These are phyloP conservation scores for Phenganax stokvisi DNA, from an alignment of 92 coral and sea anemone species.

Conservation along the genomic window DNA sequence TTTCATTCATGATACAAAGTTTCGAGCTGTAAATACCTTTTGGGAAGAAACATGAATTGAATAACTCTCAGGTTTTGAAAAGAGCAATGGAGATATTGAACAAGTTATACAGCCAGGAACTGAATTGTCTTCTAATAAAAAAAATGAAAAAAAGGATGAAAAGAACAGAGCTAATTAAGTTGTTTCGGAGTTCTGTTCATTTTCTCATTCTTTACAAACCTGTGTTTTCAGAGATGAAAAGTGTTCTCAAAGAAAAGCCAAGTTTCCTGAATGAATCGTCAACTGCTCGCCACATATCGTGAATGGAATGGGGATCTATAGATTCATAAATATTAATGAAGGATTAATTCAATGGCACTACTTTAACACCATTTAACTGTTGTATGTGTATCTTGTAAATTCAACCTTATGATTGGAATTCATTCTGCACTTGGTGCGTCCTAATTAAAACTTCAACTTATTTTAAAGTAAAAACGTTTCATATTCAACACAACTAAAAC, in stretches of 20 bases:
- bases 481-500: background rate
- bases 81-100: constrained; percentile 66
- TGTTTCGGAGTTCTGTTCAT: background rate
- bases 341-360: too few relatives aligned
- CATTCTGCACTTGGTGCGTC: too few relatives aligned
- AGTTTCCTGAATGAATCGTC: constrained; percentile 37
- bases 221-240: constrained; percentile 14
- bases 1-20: background rate
- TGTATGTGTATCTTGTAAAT: too few relatives aligned
- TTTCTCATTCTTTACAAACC: background rate
- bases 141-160: background rate
- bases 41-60: constrained; percentile 65
- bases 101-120: constrained; percentile 71
- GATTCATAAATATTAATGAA: background rate
- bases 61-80: constrained; percentile 73
- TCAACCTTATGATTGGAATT: too few relatives aligned
- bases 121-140: background rate
- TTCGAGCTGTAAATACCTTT: constrained; percentile 47
- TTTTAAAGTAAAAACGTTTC: background rate
- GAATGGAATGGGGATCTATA: constrained; percentile 30
- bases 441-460: too few relatives aligned
- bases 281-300: constrained; percentile 40
- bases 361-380: too few relatives aligned
- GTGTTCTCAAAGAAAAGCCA: constrained; percentile 29
- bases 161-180: background rate